Percentiles rank a stretch among this genome's conserved stretches.
phyloP scores from a whole-genome alignment of 2,797 vertebrate species.

The Uromys caudimaculatus region DNA sequence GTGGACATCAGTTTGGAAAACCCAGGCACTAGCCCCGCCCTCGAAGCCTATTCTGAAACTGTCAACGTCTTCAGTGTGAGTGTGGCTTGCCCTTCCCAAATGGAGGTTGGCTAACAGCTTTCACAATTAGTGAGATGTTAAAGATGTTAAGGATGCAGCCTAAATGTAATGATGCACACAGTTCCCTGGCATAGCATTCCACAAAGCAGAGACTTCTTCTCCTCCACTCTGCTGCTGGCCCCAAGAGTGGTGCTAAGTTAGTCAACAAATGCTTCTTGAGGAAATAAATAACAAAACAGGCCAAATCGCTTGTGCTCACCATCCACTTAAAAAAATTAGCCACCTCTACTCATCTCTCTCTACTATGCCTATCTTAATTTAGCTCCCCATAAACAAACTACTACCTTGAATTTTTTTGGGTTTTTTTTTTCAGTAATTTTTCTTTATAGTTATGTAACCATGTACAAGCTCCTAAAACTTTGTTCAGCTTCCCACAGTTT shows the following conservation, averaged over 20 bases:
- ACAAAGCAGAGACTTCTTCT: not conserved
- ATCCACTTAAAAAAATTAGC: not conserved
- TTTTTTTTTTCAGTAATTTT: not conserved
- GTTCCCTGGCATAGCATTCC: not conserved
- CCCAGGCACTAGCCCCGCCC: slow-evolving; percentile 90
- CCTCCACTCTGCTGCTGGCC: not conserved
- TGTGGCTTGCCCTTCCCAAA: slow-evolving; percentile 27
- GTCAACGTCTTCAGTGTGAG: slow-evolving; percentile 93
- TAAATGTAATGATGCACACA: not conserved
- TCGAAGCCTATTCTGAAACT: slow-evolving; percentile 89
- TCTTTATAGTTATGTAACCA: not conserved
- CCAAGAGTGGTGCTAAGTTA: not conserved
- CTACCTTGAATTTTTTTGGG: not conserved
- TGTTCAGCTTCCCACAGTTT: not conserved
- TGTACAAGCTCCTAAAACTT: not conserved
- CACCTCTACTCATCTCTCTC: not conserved
- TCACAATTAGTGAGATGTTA: not conserved
- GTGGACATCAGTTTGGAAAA: slow-evolving; percentile 90
- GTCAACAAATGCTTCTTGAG: not conserved
- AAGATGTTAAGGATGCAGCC: not conserved
- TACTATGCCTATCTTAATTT: not conserved
- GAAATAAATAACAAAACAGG: not conserved
- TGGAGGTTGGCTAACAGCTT: not conserved
- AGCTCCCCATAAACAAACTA: not conserved
- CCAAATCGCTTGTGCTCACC: not conserved